Percentiles rank a stretch among this genome's conserved stretches.
Evolutionary conservation across 2,888 invertebrate genomes (phyloP).

Genomic region (Allolobophora icterica): DNA sequence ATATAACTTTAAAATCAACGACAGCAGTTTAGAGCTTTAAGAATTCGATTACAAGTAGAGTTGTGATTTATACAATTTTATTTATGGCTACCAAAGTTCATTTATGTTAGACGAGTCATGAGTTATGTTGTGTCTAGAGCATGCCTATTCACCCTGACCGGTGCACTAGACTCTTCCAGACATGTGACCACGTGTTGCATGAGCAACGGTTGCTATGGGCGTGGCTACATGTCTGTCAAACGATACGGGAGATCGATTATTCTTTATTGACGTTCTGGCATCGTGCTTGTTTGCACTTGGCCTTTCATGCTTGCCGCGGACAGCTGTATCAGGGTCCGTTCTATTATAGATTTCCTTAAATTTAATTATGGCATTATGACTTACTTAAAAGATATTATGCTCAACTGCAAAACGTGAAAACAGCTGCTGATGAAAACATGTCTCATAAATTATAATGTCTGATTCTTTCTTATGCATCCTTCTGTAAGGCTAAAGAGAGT

Average conservation of each 20-base stretch:
- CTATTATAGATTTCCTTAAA: no score
- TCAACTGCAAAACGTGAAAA: no score
- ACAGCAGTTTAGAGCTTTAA: neutral
- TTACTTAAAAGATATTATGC: no score
- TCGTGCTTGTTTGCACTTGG: neutral
- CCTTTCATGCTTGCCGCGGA: neutral
- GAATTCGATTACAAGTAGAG: neutral
- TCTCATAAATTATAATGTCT: no score
- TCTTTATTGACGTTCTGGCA: neutral
- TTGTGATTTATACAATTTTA: neutral
- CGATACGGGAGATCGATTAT: neutral
- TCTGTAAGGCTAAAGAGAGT: no score
- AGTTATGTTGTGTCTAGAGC: neutral
- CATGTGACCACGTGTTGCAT: constrained; percentile 17
- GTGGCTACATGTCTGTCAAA: neutral
- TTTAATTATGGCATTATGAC: no score
- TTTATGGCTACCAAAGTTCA: neutral
- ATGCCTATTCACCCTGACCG: neutral
- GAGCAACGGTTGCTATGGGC: neutral
- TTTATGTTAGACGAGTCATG: neutral
- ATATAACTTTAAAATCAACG: neutral
- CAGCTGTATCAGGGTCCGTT: no score
- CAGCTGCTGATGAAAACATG: no score
- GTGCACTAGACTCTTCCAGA: neutral
- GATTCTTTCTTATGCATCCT: no score